phyloP scores from a whole-genome alignment of 1,140 invertebrate species.

The Saxidomus purpurata region DNA sequence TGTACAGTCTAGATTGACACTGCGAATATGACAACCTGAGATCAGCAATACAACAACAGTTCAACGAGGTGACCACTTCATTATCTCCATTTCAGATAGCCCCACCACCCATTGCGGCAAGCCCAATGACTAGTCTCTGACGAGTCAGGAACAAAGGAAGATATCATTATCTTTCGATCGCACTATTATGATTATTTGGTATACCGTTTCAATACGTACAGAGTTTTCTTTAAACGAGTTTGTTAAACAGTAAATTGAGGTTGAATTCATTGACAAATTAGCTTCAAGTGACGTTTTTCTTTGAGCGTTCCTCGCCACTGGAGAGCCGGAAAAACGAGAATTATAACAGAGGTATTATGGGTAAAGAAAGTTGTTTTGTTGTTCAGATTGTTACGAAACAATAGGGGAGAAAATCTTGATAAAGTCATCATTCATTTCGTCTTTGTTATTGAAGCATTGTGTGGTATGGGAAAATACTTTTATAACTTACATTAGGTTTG shows the following conservation, averaged over 20 bases:
- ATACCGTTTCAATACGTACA: slow-evolving; percentile 17
- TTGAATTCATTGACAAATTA: slow-evolving; percentile 33
- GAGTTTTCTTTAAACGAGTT: slow-evolving; percentile 5
- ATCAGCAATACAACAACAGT: not conserved
- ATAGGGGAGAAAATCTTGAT: slow-evolving; percentile 31
- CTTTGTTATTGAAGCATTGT: not conserved
- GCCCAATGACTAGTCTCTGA: slow-evolving; percentile 2
- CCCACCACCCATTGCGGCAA: slow-evolving; percentile 15
- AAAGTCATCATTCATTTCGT: not conserved
- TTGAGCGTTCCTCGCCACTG: not conserved
- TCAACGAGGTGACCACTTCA: slow-evolving; percentile 13
- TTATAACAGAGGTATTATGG: not conserved
- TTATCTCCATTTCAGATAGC: slow-evolving; percentile 52
- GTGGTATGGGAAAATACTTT: slow-evolving; percentile 3
- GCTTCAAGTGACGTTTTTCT: slow-evolving; percentile 6
- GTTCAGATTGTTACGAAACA: slow-evolving; percentile 30
- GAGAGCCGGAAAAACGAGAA: not conserved
- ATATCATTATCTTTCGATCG: slow-evolving; percentile 4
- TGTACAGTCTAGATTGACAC: not conserved
- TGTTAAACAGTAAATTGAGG: slow-evolving; percentile 39
- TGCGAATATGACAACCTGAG: not conserved
- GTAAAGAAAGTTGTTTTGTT: not conserved
- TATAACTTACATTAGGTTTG: not conserved
- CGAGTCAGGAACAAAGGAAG: slow-evolving; percentile 10
- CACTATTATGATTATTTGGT: not conserved